These are phyloP conservation scores for Plusia festucae DNA, from an alignment of 2,888 invertebrate genomes.

Conservation along the genomic window DNA sequence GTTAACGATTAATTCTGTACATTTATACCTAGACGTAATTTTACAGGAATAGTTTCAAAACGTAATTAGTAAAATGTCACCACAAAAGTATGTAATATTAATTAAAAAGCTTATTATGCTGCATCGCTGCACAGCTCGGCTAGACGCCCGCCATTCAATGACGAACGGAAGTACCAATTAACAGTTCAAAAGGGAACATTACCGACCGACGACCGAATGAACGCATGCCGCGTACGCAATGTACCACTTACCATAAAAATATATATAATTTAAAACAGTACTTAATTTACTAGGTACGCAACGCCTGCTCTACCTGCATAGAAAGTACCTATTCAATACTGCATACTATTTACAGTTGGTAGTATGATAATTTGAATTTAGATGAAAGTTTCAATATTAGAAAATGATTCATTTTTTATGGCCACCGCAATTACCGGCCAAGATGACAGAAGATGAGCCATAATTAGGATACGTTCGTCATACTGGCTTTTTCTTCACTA, in stretches of 20 bases:
- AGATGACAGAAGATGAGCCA: constrained; percentile 38
- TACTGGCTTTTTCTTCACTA: constrained; percentile 24
- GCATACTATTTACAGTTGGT: not conserved
- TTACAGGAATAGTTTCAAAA: not conserved
- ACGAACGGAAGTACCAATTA: constrained; percentile 66
- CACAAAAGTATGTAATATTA: constrained; percentile 9
- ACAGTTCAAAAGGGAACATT: constrained; percentile 63
- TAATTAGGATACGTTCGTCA: constrained; percentile 43
- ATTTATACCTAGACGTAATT: not conserved
- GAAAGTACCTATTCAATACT: not conserved
- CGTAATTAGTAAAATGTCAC: not conserved
- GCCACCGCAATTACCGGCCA: constrained; percentile 17
- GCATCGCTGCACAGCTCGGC: constrained; percentile 36
- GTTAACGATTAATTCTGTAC: not conserved
- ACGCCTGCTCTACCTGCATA: constrained; percentile 6
- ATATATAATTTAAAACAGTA: constrained; percentile 12
- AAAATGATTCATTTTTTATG: constrained; percentile 46
- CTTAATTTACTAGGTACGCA: not conserved
- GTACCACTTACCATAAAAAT: constrained; percentile 39
- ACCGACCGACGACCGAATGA: constrained; percentile 41
- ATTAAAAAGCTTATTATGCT: constrained; percentile 34
- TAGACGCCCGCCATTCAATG: constrained; percentile 60
- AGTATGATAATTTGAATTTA: not conserved
- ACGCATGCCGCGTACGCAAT: constrained; percentile 42
- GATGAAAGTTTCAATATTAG: not conserved